Base-by-base conservation (phyloP, 2,888 invertebrate genomes). In the Anodontia alba region DNA sequence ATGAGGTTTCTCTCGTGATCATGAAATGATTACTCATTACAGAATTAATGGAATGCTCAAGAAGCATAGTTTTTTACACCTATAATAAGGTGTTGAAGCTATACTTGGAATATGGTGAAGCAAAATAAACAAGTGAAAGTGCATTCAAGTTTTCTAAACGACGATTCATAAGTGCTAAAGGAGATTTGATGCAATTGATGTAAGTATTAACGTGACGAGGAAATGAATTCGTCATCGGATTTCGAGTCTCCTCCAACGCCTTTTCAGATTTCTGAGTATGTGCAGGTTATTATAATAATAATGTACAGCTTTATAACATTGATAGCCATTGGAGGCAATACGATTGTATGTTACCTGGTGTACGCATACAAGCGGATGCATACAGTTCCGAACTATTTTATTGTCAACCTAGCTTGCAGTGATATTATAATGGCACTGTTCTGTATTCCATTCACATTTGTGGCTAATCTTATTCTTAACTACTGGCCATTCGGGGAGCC, bases 401-500 rank as follows among this genome's bases (percentile, higher is more conserved):
- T 90, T 7, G 86, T 90, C 2, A 90, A 90, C 71, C 71, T 90
- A 17, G 90, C 90, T 3, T 76, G 86, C 26, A 89, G 90, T 74
- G 90, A 90, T 75, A 86, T 90, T 1, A 89, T 94, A 46, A 93
- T 94, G 87, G 92, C 93, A 20, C 85, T 93, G 8, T 91, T 94
- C 80, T 94, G 94, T 84, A 94, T 95, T 76, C 94, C 94, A 10
- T 93, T 94, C 79, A 92, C 92, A 96, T 94, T 97, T 91, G 96
- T 97, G 38, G 96, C 97, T 10, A 96, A 96, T 90, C 95, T 97
- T 68, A 95, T 98, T 88, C 95, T 97, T 67, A 96, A 92, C 92
- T 97, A 97, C 93, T 98, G 98, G 98, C 97, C 98, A 0, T 98
- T 98, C 92, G 98, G 98, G 0, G 95, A 95, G 31, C 95, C 96